These are phyloP conservation scores for Delia radicum DNA, from an alignment of 1,140 invertebrate species.

Conservation along the genomic window DNA sequence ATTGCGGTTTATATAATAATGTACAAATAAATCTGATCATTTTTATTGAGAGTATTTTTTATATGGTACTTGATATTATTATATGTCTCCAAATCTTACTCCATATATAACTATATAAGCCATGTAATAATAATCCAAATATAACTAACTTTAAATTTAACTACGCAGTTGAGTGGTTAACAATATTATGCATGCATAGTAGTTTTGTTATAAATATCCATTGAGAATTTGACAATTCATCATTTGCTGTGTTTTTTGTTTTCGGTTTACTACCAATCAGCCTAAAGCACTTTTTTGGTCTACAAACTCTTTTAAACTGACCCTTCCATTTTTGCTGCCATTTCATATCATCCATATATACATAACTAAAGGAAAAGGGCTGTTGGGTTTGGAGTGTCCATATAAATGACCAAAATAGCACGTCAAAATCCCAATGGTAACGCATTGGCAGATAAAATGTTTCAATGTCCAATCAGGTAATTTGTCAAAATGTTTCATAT, in stretches of 20 bases:
- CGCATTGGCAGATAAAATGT: slow-evolving; percentile 54
- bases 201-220: slow-evolving; percentile 52
- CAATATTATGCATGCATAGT: too few relatives aligned
- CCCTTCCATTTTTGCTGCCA: not conserved
- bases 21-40: too few relatives aligned
- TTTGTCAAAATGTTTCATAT: slow-evolving; percentile 47
- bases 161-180: too few relatives aligned
- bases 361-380: slow-evolving; percentile 9
- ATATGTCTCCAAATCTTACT: too few relatives aligned
- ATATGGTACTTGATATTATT: too few relatives aligned
- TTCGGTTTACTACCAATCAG: not conserved
- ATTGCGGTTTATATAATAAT: too few relatives aligned
- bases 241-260: slow-evolving; percentile 43
- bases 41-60: too few relatives aligned
- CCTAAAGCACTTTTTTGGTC: not conserved
- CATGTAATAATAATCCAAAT: too few relatives aligned
- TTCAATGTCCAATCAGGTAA: slow-evolving; percentile 54
- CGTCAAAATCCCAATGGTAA: slow-evolving; percentile 36
- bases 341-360: not conserved
- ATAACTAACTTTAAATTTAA: too few relatives aligned
- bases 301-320: not conserved
- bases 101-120: too few relatives aligned
- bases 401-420: slow-evolving; percentile 55
- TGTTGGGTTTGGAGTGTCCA: slow-evolving; percentile 51
- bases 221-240: slow-evolving; percentile 54